phyloP scores from a whole-genome alignment of 2,797 vertebrate genomes.

The Tinamus major region DNA sequence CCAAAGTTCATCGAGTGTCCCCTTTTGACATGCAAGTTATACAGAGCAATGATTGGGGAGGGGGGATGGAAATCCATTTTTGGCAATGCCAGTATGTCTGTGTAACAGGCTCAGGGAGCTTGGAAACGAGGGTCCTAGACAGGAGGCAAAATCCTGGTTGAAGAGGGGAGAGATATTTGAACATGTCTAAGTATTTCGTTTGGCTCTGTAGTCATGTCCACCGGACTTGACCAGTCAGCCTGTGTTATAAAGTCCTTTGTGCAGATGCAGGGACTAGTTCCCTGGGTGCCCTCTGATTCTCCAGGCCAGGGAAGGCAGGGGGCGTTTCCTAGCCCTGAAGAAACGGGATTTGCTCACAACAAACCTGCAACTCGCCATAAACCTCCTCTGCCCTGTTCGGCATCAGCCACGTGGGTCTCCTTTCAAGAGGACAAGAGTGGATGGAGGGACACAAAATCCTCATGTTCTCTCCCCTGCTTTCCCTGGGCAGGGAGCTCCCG shows the following conservation, averaged over 20 bases:
- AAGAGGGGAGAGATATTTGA: background rate
- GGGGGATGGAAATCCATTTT: background rate
- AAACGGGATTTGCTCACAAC: background rate
- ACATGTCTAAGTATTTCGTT: fast-evolving
- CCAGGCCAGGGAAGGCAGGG: background rate
- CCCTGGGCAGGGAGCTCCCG: background rate
- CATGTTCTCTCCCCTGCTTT: background rate
- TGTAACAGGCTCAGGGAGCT: background rate
- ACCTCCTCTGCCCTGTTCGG: background rate
- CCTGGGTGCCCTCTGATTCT: background rate
- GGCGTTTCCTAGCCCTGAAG: background rate
- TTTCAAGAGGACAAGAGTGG: background rate
- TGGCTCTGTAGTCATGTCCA: background rate
- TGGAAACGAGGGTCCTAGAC: background rate
- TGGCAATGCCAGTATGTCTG: background rate
- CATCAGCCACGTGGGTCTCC: background rate
- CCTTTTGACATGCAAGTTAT: background rate
- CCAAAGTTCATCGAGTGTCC: background rate
- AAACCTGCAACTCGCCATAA: fast-evolving
- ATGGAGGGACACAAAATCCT: background rate
- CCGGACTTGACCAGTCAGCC: background rate
- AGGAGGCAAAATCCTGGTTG: background rate
- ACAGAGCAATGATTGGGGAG: background rate
- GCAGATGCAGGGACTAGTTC: background rate
- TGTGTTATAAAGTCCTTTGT: background rate